Conservation (phyloP, 2,888 invertebrate genomes). For the Idaea biselata region DNA sequence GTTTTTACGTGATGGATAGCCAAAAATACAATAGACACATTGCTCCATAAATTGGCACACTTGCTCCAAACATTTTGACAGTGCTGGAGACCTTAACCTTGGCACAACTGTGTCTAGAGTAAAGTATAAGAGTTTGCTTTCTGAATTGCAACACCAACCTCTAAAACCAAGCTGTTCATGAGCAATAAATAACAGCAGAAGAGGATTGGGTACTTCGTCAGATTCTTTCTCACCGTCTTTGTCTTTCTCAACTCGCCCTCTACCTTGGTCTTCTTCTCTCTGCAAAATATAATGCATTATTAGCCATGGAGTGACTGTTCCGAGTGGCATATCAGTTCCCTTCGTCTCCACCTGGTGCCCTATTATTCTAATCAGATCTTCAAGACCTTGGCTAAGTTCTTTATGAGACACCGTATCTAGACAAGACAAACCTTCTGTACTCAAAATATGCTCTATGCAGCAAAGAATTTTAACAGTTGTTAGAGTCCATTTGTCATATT, state of each 20-base stretch:
- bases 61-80: conserved; percentile 83
- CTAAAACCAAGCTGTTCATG: conserved; percentile 90
- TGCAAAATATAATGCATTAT: conserved; percentile 89
- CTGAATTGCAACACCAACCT: conserved; percentile 89
- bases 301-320: conserved; percentile 90
- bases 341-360: conserved; percentile 90
- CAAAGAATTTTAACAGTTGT: conserved; percentile 70
- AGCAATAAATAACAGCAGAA: conserved; percentile 89
- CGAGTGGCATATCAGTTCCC: conserved; percentile 83
- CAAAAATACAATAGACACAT: conserved; percentile 90
- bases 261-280: conserved; percentile 85
- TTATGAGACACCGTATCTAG: conserved; percentile 79
- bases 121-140: conserved; percentile 89
- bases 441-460: conserved; percentile 70
- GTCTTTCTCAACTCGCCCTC: conserved; percentile 72
- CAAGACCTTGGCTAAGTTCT: conserved; percentile 84
- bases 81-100: conserved; percentile 83
- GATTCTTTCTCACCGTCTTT: conserved; percentile 82
- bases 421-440: conserved; percentile 66
- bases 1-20: conserved; percentile 87
- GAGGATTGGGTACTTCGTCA: conserved; percentile 85
- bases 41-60: conserved; percentile 92
- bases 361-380: conserved; percentile 87
- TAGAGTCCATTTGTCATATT: conserved; percentile 71
- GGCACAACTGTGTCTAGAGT: conserved; percentile 88